Evolutionary conservation across 53 echinoderm and acorn worm genomes (phyloP).

Genomic region (Hippasteria phrygiana): DNA sequence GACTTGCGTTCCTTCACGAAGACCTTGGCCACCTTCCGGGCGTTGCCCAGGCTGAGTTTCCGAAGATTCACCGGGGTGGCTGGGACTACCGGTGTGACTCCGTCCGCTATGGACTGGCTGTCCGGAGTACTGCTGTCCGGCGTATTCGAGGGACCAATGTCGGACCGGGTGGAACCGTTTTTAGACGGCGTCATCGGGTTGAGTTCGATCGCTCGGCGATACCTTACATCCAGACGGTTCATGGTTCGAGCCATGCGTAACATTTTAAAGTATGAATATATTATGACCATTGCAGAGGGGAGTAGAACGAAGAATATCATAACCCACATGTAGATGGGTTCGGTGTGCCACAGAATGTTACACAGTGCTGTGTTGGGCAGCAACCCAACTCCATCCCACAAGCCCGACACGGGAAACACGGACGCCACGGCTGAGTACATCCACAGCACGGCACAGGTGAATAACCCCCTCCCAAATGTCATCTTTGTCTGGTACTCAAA

Average conservation of each 20-base stretch:
- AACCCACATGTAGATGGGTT: constrained; percentile 27
- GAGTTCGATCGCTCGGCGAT: constrained; percentile 37
- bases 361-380: constrained; percentile 57
- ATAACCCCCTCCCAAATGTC: not conserved
- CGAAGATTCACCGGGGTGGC: constrained; percentile 1
- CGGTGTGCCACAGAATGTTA: constrained; percentile 44
- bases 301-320: constrained; percentile 40
- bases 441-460: constrained; percentile 44
- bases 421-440: constrained; percentile 20
- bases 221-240: not conserved
- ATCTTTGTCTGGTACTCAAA: constrained; percentile 35
- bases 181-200: constrained; percentile 3
- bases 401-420: constrained; percentile 54
- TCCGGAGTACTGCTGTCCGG: constrained; percentile 19
- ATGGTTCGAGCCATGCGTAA: constrained; percentile 24
- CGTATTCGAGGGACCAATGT: not conserved
- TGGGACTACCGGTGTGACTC: not conserved
- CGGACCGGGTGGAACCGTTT: constrained; percentile 8
- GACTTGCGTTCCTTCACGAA: constrained; percentile 55
- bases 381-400: constrained; percentile 63
- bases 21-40: constrained; percentile 46
- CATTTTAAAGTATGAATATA: constrained; percentile 47
- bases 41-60: constrained; percentile 41
- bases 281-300: constrained; percentile 33
- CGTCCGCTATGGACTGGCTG: constrained; percentile 12